Evolutionary conservation across 2,888 invertebrate species (phyloP).

Genomic region (Flexamia atlantica): DNA sequence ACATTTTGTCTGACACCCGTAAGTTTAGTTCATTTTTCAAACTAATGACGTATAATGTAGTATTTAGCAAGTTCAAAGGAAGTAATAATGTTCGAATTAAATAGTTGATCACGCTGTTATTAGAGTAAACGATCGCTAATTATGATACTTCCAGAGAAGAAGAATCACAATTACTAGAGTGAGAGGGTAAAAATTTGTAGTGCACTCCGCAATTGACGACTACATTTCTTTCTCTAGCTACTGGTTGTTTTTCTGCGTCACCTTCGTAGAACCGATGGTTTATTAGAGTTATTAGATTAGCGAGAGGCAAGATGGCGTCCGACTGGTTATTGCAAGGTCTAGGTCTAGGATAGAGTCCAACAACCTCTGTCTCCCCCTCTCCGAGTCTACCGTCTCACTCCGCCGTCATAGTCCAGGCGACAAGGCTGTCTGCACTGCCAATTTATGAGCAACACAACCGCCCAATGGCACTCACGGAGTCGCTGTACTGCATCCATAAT

Average conservation of each 20-base stretch:
- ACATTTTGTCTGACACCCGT: no score
- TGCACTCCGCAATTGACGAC: no score
- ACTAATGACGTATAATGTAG: no score
- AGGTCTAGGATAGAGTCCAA: slow-evolving; percentile 53
- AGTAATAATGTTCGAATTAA: no score
- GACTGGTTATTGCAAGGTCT: slow-evolving; percentile 52
- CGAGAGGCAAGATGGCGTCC: slow-evolving; percentile 31
- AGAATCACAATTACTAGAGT: no score
- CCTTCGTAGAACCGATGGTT: slow-evolving; percentile 54
- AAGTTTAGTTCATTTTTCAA: no score
- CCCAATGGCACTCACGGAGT: not conserved
- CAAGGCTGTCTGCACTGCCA: slow-evolving; percentile 26
- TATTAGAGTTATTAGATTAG: slow-evolving; percentile 57
- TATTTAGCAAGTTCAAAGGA: no score
- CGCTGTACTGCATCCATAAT: not conserved
- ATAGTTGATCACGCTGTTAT: no score
- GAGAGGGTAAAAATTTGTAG: no score
- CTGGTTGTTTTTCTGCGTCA: slow-evolving; percentile 32
- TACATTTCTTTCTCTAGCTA: not conserved
- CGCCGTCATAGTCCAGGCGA: slow-evolving; percentile 17
- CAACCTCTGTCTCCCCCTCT: slow-evolving; percentile 31
- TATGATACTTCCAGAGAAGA: no score
- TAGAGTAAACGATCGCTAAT: no score
- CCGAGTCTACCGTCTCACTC: no score
- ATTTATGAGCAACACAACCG: slow-evolving; percentile 12